These are phyloP conservation scores for Catharus fuscescens DNA, from an alignment of 2,113 vertebrate species.

Conservation along the genomic window DNA sequence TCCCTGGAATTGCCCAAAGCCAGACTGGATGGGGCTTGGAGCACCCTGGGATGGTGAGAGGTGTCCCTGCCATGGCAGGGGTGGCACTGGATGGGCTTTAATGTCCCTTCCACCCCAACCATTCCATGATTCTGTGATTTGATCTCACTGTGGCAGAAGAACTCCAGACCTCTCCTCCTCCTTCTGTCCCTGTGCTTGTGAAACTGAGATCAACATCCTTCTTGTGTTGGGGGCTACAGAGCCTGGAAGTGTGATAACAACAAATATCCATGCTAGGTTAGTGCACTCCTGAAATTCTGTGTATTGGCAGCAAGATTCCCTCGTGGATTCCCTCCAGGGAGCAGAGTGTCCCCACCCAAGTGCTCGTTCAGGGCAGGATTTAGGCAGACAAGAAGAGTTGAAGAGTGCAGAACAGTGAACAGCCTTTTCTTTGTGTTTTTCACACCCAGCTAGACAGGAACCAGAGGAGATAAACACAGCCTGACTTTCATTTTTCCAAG, in stretches of 20 bases:
- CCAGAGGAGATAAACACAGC: background rate
- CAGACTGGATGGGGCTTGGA: fast-evolving
- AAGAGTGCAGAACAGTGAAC: background rate
- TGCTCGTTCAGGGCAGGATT: background rate
- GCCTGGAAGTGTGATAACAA: background rate
- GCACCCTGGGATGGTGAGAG: fast-evolving
- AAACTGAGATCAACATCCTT: background rate
- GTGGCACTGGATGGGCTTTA: background rate
- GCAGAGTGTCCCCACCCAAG: background rate
- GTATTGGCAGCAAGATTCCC: background rate
- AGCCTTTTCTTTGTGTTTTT: background rate
- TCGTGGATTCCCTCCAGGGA: background rate
- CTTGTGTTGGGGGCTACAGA: no score
- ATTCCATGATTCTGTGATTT: background rate
- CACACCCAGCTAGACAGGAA: background rate
- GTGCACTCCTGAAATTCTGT: background rate
- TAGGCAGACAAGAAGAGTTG: background rate
- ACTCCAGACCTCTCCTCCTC: background rate
- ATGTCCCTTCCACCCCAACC: background rate
- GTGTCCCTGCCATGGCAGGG: background rate
- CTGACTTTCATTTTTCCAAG: slow-evolving; percentile 1
- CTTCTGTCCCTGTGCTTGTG: background rate
- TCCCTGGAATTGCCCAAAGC: background rate
- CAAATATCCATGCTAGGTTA: background rate
- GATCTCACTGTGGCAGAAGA: background rate